Evolutionary conservation across 2,113 vertebrate genomes (phyloP), one percentile per base, ranked within the genome.

Genomic region (Mormyrus iriodes): DNA sequence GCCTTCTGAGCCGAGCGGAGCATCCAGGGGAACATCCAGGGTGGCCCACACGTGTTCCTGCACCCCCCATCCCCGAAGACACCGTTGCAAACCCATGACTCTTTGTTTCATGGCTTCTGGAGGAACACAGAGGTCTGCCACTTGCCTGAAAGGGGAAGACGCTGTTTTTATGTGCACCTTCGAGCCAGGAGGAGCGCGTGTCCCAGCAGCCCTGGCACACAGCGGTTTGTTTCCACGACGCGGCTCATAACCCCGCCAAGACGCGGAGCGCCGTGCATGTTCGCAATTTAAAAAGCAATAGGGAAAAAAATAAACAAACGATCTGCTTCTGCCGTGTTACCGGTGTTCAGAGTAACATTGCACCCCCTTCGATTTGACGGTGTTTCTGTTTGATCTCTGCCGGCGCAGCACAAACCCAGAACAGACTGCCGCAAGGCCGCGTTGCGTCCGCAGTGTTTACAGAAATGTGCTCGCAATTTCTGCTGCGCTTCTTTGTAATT

Each of bases 401-500:
- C 90, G 92, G 90, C 89, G 88, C 91, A 91, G 93, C 90, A 42
- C 92, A 93, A 93, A 91, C 90, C 35, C 91, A 92, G 93, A 92
- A 90, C 92, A 93, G 92, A 93, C 90, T 24, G 69, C 91, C 65
- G 24, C 79, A 92, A 93, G 94, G 92, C 92, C 94, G 88, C 9
- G 13, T 91, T 89, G 90, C 85, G 52, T 55, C 49, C 42, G 44
- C 8, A 48, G 24, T 88, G 94, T 95, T 95, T 95, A 95, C 91
- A 93, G 89, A 93, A 95, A 94, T 93, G 90, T 95, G 94, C 93
- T 94, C 90, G 91, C 93, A 94, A 94, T 94, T 94, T 95, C 88
- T 90, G 90, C 91, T 89, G 90, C 92, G 90, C 94, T 95, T 93
- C 91, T 90, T 92, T 90, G 76, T 73, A 88, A 61, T 82, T 10